Evolutionary conservation across 2,888 invertebrate species (phyloP).

Genomic region (Panopea generosa): DNA sequence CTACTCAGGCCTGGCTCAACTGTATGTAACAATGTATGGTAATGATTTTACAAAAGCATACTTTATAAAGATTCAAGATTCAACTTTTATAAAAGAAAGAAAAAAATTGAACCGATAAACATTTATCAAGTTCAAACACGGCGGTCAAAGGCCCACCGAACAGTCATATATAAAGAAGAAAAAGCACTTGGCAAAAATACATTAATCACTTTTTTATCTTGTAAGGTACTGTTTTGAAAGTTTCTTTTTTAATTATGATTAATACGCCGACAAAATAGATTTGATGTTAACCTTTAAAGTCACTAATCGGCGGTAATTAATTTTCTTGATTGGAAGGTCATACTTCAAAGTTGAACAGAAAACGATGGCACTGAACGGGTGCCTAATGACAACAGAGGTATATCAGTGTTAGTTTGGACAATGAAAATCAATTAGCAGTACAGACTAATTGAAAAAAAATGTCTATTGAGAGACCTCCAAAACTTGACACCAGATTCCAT

Average conservation of each 20-base stretch:
- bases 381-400: slow-evolving; percentile 10
- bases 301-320: slow-evolving; percentile 6
- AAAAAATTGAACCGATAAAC: too few relatives aligned
- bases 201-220: too few relatives aligned
- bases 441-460: slow-evolving; percentile 48
- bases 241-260: slow-evolving; percentile 41
- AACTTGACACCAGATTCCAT: neutral
- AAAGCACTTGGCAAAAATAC: too few relatives aligned
- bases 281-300: slow-evolving; percentile 13
- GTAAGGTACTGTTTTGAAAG: too few relatives aligned
- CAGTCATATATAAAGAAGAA: too few relatives aligned
- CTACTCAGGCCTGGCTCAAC: too few relatives aligned
- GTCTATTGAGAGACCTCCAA: slow-evolving; percentile 9
- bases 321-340: slow-evolving; percentile 4
- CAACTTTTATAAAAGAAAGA: too few relatives aligned
- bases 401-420: slow-evolving; percentile 27
- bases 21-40: too few relatives aligned
- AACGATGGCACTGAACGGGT: neutral
- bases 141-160: too few relatives aligned
- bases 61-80: too few relatives aligned
- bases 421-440: slow-evolving; percentile 42
- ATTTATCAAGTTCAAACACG: too few relatives aligned
- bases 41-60: too few relatives aligned
- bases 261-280: slow-evolving; percentile 26
- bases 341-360: slow-evolving; percentile 3